phyloP scores from a whole-genome alignment of 2,888 invertebrate genomes.

The Hemicrepidius hirtus region DNA sequence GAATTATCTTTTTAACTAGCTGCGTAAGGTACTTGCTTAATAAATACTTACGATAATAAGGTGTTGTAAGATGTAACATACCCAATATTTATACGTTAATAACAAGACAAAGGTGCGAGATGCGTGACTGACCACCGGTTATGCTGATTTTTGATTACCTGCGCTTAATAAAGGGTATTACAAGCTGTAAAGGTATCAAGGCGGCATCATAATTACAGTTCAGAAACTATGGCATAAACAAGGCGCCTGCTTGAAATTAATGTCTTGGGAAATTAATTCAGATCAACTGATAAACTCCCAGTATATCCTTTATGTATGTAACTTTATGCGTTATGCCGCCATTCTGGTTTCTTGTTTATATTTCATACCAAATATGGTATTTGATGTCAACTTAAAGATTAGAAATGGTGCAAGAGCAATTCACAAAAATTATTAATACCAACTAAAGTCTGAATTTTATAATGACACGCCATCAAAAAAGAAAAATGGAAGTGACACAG shows the following conservation, averaged over 20 bases:
- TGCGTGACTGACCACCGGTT: slow-evolving; percentile 25
- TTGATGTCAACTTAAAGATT: neutral
- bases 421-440: neutral
- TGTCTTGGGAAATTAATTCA: slow-evolving; percentile 43
- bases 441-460: slow-evolving; percentile 19
- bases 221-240: slow-evolving; percentile 35
- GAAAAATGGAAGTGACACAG: slow-evolving; percentile 25
- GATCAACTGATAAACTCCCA: slow-evolving; percentile 33
- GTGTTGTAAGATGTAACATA: slow-evolving; percentile 3
- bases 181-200: neutral
- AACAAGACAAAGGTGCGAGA: slow-evolving; percentile 1
- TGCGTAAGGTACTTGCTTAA: neutral
- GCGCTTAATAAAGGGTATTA: slow-evolving; percentile 22
- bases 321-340: slow-evolving; percentile 23
- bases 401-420: too few relatives aligned
- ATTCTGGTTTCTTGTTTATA: too few relatives aligned
- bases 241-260: slow-evolving; percentile 41
- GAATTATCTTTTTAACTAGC: neutral
- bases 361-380: neutral
- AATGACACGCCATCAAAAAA: slow-evolving; percentile 11
- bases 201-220: slow-evolving; percentile 31
- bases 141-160: slow-evolving; percentile 10
- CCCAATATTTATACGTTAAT: neutral
- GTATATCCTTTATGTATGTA: slow-evolving; percentile 30
- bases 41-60: neutral